phyloP scores from a whole-genome alignment of 2,888 invertebrate species.

The Drosophila lutescens region DNA sequence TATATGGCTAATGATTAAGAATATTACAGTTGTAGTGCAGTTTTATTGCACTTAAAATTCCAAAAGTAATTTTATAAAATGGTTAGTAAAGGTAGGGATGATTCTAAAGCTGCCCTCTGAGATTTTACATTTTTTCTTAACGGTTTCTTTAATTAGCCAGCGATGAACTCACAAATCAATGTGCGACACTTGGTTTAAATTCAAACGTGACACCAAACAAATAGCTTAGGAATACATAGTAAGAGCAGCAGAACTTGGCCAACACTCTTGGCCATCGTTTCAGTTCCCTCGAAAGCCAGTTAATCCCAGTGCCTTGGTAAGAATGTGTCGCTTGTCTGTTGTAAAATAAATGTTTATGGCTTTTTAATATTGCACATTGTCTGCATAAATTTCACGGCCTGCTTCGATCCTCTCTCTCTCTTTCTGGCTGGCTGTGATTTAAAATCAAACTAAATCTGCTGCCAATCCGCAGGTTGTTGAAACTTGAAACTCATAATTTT shows the following conservation, averaged over 20 bases:
- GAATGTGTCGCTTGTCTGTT: conserved; percentile 73
- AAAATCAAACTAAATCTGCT: conserved; percentile 77
- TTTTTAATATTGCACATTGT: conserved; percentile 81
- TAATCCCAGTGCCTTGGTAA: conserved; percentile 7
- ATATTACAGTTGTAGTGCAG: too few species aligned
- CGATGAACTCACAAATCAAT: background rate
- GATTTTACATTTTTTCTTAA: background rate
- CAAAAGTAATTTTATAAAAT: background rate
- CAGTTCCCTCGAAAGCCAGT: background rate
- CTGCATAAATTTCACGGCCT: conserved; percentile 75
- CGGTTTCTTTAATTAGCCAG: background rate
- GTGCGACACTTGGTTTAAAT: background rate
- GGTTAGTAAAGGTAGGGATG: too few species aligned
- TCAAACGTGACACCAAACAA: background rate
- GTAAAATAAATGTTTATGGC: conserved; percentile 80
- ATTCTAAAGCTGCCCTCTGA: background rate
- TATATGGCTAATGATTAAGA: too few species aligned
- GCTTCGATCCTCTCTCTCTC: conserved; percentile 1
- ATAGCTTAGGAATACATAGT: background rate
- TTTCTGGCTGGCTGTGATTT: conserved; percentile 54
- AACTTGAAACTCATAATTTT: conserved; percentile 81
- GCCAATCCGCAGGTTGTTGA: conserved; percentile 76
- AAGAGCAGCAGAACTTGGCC: conserved; percentile 7
- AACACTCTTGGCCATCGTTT: background rate
- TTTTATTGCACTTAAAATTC: background rate